Percentiles rank a stretch among this genome's conserved stretches.
Evolutionary conservation across 2,113 vertebrate genomes (phyloP).

Genomic region (Coreoperca whiteheadi): DNA sequence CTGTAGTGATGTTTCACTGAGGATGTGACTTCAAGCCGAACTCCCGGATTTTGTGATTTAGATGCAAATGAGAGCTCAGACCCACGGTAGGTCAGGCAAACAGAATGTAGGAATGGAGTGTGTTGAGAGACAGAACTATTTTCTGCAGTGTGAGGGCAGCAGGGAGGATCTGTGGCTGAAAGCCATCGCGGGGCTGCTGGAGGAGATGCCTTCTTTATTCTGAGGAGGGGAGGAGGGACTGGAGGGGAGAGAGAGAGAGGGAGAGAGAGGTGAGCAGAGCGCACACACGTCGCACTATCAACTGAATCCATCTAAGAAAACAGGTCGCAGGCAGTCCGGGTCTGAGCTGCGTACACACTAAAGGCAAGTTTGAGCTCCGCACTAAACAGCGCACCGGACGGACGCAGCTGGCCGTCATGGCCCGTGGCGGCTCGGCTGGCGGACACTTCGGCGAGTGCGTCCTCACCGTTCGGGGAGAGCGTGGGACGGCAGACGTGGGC

Average conservation of each 20-base stretch:
- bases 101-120: conserved; percentile 38
- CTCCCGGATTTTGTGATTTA: conserved; percentile 46
- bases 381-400: conserved; percentile 70
- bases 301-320: conserved; percentile 89
- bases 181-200: conserved; percentile 84
- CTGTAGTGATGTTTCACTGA: conserved; percentile 10
- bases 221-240: conserved; percentile 87
- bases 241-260: conserved; percentile 46
- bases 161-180: conserved; percentile 77
- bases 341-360: conserved; percentile 70
- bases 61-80: conserved; percentile 47
- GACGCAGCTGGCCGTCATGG: conserved; percentile 82
- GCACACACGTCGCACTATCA: conserved; percentile 86
- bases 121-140: conserved; percentile 66
- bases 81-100: conserved; percentile 21
- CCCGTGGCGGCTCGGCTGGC: conserved; percentile 77
- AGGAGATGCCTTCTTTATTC: conserved; percentile 89
- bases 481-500: conserved; percentile 61
- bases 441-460: conserved; percentile 70
- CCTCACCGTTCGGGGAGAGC: conserved; percentile 68
- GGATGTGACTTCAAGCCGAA: conserved; percentile 22
- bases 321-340: conserved; percentile 86
- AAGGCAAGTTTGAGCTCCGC: conserved; percentile 75
- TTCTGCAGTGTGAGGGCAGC: conserved; percentile 74
- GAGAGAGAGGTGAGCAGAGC: conserved; percentile 69